Evolutionary conservation across 2,797 vertebrate species (phyloP), one percentile per base, ranked within the genome.

Genomic region (Botia kubotai): DNA sequence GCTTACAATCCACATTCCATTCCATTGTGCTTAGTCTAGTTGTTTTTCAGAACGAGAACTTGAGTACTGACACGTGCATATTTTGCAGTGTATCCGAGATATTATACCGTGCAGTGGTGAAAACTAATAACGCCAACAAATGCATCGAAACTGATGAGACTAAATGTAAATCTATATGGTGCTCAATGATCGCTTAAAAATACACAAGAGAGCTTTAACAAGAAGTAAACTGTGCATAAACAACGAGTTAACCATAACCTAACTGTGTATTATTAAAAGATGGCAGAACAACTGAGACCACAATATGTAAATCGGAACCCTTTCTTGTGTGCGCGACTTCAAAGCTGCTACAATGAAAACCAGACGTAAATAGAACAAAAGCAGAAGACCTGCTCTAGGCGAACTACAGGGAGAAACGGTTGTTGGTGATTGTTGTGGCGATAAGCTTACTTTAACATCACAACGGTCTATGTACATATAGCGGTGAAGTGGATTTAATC

Each of bases 341-440:
- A 95, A 95, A 95, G 94, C 88, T 81, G 87, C 78, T 89, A 89
- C 91, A 92, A 91, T 89, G 88, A 89, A 85, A 91, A 90, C 90
- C 89, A 89, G 92, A 89, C 90, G 87, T 92, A 92, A 94, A 94
- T 93, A 93, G 93, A 94, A 94, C 93, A 94, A 93, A 95, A 93
- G 92, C 92, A 90, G 92, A 93, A 94, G 93, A 94, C 90, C 86
- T 77, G 93, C 92, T 94, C 2, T 78, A 80, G 92, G 94, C 87
- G 58, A 89, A 91, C 89, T 91, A 86, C 87, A 92, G 92, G 93
- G 93, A 90, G 90, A 91, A 93, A 90, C 79, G 89, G 88, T 92
- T 93, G 93, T 92, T 94, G 93, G 94, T 94, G 93, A 94, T 94
- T 94, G 93, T 94, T 88, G 91, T 94, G 93, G 92, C 90, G 93